Evolutionary conservation across 2,113 vertebrate species (phyloP).

Genomic region (Poeciliopsis prolifica): DNA sequence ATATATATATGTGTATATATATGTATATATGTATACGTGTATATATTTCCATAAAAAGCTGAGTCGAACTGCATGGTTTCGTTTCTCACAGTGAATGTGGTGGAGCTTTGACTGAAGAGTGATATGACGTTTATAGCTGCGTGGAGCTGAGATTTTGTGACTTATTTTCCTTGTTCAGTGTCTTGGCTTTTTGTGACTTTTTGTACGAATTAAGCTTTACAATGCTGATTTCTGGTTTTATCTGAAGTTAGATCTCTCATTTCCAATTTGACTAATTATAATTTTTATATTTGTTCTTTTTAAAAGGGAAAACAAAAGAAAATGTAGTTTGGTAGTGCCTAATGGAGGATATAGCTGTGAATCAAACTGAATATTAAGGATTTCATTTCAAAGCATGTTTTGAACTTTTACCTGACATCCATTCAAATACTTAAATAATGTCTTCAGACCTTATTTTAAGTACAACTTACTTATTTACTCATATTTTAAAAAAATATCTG

Average conservation of each 20-base stretch:
- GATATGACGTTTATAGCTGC: too few species aligned
- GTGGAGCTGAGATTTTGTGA: not conserved
- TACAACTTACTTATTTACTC: not conserved
- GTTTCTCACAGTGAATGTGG: not conserved
- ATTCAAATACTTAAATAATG: not conserved
- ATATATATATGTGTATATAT: too few species aligned
- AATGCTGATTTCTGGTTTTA: not conserved
- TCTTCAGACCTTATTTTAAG: not conserved
- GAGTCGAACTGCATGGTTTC: not conserved
- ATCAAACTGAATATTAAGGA: not conserved
- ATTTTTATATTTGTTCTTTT: not conserved
- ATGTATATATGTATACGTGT: too few species aligned
- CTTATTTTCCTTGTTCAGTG: not conserved
- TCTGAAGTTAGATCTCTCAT: not conserved
- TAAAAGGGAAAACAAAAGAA: not conserved
- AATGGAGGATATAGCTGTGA: not conserved
- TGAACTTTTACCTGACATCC: not conserved
- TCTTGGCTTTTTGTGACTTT: not conserved
- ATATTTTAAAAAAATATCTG: not conserved
- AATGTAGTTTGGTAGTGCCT: not conserved
- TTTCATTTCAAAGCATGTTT: not conserved
- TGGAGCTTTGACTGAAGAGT: not conserved
- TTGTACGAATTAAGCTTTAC: not conserved
- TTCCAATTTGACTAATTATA: not conserved
- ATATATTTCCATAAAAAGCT: not conserved